phyloP scores from a whole-genome alignment of 2,888 invertebrate species.

The Magallana nippona region DNA sequence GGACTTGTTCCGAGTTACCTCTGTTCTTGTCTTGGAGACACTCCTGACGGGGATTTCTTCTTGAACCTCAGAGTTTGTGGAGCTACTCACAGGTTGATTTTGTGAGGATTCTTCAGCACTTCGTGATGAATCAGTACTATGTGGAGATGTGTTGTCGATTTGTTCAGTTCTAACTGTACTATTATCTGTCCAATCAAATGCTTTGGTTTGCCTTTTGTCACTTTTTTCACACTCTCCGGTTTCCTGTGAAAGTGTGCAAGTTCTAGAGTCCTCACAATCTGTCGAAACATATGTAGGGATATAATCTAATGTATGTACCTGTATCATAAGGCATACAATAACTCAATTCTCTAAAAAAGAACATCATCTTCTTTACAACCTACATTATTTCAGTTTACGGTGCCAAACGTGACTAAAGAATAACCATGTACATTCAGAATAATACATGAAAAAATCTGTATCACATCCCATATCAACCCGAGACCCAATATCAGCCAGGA shows the following conservation, averaged over 20 bases:
- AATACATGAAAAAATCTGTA: too few species aligned
- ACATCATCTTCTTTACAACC: too few species aligned
- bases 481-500: too few species aligned
- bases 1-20: conserved; percentile 2
- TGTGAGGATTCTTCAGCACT: neutral
- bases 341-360: too few species aligned
- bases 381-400: too few species aligned
- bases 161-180: neutral
- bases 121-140: neutral
- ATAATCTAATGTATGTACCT: too few species aligned
- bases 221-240: conserved; percentile 48
- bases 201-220: neutral
- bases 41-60: neutral
- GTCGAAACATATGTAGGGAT: neutral
- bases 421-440: too few species aligned
- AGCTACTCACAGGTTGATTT: neutral
- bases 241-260: conserved; percentile 41
- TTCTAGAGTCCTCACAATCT: conserved; percentile 35
- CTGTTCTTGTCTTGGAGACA: neutral
- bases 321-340: too few species aligned
- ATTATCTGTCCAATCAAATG: neutral
- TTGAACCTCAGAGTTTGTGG: neutral
- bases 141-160: neutral
- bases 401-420: too few species aligned
- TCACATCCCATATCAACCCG: too few species aligned